Conservation (phyloP, 2,113 vertebrate species). For the Orcinus orca region DNA sequence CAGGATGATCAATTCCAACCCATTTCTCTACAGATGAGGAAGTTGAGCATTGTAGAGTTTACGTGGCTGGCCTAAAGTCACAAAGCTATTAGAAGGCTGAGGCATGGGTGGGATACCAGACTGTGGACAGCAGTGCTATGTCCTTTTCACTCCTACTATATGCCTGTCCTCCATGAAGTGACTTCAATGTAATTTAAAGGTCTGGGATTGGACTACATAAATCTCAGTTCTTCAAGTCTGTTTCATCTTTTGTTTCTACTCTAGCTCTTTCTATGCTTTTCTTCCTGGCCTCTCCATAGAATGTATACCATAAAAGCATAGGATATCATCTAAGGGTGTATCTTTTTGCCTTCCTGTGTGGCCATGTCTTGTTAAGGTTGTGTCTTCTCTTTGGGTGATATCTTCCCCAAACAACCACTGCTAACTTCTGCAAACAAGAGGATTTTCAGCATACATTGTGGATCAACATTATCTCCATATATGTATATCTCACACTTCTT, state of each 20-base stretch:
- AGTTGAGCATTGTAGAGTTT: not conserved
- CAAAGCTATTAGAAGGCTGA: not conserved
- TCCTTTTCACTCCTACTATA: not conserved
- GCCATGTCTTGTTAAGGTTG: no score
- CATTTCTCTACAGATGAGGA: not conserved
- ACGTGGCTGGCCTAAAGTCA: fast-evolving
- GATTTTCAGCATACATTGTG: not conserved
- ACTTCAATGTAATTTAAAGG: not conserved
- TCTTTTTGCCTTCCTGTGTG: no score
- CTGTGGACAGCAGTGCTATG: not conserved
- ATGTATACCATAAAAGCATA: no score
- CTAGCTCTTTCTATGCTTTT: not conserved
- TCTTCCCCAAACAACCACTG: no score
- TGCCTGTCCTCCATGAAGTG: no score
- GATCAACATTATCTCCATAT: not conserved
- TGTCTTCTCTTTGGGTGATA: no score
- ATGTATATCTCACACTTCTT: not conserved
- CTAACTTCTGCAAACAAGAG: not conserved
- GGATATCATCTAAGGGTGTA: no score
- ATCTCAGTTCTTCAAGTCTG: not conserved
- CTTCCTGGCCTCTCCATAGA: not conserved
- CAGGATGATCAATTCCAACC: not conserved
- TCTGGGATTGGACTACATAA: not conserved
- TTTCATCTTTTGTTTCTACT: not conserved
- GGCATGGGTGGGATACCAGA: no score